These are phyloP conservation scores for Pristionchus entomophagus DNA, from an alignment of 2,888 invertebrate species.

Conservation along the genomic window DNA sequence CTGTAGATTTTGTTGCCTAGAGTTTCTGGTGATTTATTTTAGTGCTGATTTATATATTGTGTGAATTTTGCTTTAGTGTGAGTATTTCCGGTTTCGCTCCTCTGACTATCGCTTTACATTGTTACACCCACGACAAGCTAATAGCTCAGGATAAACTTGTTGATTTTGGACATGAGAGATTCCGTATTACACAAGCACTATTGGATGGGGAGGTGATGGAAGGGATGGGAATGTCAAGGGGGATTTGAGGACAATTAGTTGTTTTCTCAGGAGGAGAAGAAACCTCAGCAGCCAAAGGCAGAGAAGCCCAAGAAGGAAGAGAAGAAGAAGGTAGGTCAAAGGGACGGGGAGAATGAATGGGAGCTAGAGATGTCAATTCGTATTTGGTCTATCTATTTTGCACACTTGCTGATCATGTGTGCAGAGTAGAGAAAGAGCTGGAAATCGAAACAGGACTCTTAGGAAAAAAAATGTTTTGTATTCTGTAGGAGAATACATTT, in stretches of 20 bases:
- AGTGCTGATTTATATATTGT: not conserved
- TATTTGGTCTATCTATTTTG: too few species aligned
- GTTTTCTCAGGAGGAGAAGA: conserved; percentile 45
- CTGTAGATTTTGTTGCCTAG: not conserved
- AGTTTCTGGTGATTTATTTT: not conserved
- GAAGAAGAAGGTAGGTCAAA: conserved; percentile 18
- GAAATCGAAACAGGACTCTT: too few species aligned
- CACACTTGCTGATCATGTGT: too few species aligned
- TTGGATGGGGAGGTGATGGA: not conserved
- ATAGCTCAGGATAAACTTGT: conserved; percentile 32
- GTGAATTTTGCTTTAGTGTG: not conserved
- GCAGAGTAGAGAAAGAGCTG: too few species aligned
- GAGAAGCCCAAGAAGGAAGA: conserved; percentile 45
- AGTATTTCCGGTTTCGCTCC: not conserved
- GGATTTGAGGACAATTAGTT: not conserved
- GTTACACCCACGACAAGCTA: not conserved
- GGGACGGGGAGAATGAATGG: too few species aligned
- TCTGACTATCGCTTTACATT: conserved; percentile 31
- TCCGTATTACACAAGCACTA: not conserved
- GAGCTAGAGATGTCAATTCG: too few species aligned
- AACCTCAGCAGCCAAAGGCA: conserved; percentile 23
- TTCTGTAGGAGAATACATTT: too few species aligned
- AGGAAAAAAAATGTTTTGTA: too few species aligned
- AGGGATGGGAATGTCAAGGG: not conserved
- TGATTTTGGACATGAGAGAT: conserved; percentile 3